A percentile compares a stretch with the other conserved stretches of the same genome.
These are phyloP conservation scores for Xiphias gladius DNA, from an alignment of 2,113 vertebrate species.

Conservation along the genomic window DNA sequence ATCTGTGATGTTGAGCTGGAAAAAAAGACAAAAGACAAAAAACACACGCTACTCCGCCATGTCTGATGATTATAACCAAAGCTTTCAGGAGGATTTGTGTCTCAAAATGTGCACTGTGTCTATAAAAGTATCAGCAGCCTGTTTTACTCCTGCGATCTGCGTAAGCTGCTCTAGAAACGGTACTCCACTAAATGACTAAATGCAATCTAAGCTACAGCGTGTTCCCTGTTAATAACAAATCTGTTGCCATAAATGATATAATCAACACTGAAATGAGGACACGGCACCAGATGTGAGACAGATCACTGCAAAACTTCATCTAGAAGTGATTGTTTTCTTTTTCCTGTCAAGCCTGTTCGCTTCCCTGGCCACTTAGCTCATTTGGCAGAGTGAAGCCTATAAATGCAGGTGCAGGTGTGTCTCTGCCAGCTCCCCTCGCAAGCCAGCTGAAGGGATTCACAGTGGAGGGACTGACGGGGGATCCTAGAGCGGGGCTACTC, in stretches of 20 bases:
- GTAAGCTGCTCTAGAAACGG: neutral
- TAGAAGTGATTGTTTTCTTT: neutral
- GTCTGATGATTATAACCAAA: neutral
- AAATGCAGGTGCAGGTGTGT: slow-evolving; percentile 20
- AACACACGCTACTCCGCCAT: neutral
- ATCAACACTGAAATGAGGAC: neutral
- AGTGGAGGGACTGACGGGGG: slow-evolving; percentile 13
- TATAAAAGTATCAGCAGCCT: neutral
- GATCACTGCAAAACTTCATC: neutral
- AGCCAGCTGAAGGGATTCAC: slow-evolving; percentile 38
- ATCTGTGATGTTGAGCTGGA: neutral
- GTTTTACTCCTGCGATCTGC: neutral
- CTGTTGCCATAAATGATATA: neutral
- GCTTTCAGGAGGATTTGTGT: neutral
- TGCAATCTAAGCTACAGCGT: neutral
- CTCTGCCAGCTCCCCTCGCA: slow-evolving; percentile 23
- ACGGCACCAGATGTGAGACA: neutral
- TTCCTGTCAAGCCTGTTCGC: neutral
- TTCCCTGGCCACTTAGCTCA: slow-evolving; percentile 18
- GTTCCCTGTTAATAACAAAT: slow-evolving; percentile 4
- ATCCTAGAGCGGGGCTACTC: slow-evolving; percentile 29
- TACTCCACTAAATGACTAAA: neutral
- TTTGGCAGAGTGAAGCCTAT: slow-evolving; percentile 18
- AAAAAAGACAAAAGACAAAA: neutral
- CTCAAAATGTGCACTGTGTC: neutral